Evolutionary conservation across 2,888 invertebrate species (phyloP).

Genomic region (Metacarcinus magister): DNA sequence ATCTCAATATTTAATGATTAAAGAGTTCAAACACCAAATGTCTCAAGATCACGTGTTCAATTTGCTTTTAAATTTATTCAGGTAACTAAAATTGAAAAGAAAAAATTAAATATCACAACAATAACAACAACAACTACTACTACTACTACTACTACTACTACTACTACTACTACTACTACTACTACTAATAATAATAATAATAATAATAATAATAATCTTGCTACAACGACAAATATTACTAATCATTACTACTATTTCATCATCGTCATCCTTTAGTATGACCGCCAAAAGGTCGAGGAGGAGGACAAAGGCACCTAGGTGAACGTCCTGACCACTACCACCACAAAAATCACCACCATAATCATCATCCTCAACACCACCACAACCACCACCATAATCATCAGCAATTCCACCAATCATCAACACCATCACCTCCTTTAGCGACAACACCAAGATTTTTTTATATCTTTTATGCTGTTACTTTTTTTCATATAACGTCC

Average conservation of each 20-base stretch:
- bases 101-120: too few species aligned
- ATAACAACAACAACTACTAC: neutral
- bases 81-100: too few species aligned
- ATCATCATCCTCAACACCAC: neutral
- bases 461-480: too few species aligned
- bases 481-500: too few species aligned
- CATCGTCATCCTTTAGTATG: too few species aligned
- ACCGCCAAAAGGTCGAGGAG: too few species aligned
- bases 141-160: neutral
- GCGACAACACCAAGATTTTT: neutral
- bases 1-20: too few species aligned
- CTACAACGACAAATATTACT: neutral
- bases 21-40: too few species aligned
- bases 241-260: too few species aligned
- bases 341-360: neutral
- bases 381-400: neutral
- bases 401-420: neutral
- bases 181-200: neutral
- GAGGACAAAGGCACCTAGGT: neutral
- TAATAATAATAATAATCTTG: neutral
- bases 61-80: too few species aligned
- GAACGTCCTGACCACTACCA: neutral
- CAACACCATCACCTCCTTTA: neutral
- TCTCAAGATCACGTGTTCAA: too few species aligned
- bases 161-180: neutral